Evolutionary conservation across 1,140 invertebrate species (phyloP), one percentile per base, ranked within the genome.

Genomic region (Anastatus disparis): DNA sequence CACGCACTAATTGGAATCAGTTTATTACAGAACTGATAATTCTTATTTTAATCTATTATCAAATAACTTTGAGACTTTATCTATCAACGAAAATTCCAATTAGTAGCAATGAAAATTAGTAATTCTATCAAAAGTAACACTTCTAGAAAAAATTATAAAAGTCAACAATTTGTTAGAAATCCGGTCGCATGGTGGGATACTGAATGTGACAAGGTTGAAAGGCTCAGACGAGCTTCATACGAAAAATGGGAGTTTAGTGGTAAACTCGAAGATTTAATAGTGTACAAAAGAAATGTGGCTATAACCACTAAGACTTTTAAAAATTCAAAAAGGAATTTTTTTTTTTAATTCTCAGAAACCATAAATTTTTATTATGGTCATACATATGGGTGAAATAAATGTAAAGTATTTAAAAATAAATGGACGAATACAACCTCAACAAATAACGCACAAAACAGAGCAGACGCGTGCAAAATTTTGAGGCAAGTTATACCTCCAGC

Each of bases 321-420:
- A 27, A 68, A n/a, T 15, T 66, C 64, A n/a, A 42, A 59, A 38
- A 59, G 61, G 35, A 17, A 38, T 13, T 40, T 22, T 24, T 27
- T 40, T 26, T 40, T 22, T 10, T 26, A 22, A 20, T 55, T 64
- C 24, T 46, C 40, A n/a, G 15, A 42, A 62, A 64, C 50, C 40
- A 46, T 58, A 48, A n/a, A 50, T 64, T 42, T 52, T 55, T 13
- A 31, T 44, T 24, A 0, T 56, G 35, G 56, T 42, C 53, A 10
- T 9, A n/a, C 3, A 7, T 48, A 46, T 31, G 40, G 44, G 0
- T 62, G 59, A 40, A 46, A 46, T 17, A 62, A 26, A 27, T 22
- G 4, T n/a, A 24, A n/a, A n/a, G n/a, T n/a, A n/a, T n/a, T n/a
- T n/a, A n/a, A n/a, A n/a, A n/a, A n/a, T n/a, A n/a, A n/a, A 22